Evolutionary conservation across 2,113 vertebrate genomes (phyloP), one percentile per base, ranked within the genome.

Genomic region (Terrapene triunguis): DNA sequence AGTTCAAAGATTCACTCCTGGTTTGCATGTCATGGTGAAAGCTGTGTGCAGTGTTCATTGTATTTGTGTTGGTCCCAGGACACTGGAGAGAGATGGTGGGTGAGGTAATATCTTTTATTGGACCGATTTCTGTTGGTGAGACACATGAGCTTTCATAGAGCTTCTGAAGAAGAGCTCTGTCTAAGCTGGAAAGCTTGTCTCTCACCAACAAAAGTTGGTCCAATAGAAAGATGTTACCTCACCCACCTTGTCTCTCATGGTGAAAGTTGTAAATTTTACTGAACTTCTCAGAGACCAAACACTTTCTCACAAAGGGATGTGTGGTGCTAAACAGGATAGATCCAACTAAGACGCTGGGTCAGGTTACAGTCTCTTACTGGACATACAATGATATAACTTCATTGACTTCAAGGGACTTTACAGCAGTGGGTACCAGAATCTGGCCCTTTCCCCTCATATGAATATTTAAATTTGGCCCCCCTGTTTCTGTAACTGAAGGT

Each of bases 21-120:
- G 83, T 89, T 97, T 97, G 87, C 94, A 92, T 90, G 95, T 96
- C 91, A 94, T 95, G 84, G 82, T 93, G 93, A 92, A 96, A 92
- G 50, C 84, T 95, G 35, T 69, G 35, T 69, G 62, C 16, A 19
- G 17, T 8, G 4, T n/a, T 69, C n/a, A 6, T 69, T 69, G 35
- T 35, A 69, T n/a, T 35, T 69, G 7, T n/a, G 35, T 35, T n/a
- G 62, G 32, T 19, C 35, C 35, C 17, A 69, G 16, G 62, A 62
- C 13, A 62, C 27, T 29, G 29, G 59, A 32, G 59, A 62, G 29
- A 62, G 3, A 32, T 6, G 6, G 13, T 62, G 59, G 59, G 27
- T 62, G 59, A 62, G 59, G 29, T 62, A 57, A 35, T 62, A 35
- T 35, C 14, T 50, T 62, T 62, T 6, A 16, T 35, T 62, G 29